Base-by-base conservation (phyloP, 2,888 invertebrate species). In the Tineola bisselliella region DNA sequence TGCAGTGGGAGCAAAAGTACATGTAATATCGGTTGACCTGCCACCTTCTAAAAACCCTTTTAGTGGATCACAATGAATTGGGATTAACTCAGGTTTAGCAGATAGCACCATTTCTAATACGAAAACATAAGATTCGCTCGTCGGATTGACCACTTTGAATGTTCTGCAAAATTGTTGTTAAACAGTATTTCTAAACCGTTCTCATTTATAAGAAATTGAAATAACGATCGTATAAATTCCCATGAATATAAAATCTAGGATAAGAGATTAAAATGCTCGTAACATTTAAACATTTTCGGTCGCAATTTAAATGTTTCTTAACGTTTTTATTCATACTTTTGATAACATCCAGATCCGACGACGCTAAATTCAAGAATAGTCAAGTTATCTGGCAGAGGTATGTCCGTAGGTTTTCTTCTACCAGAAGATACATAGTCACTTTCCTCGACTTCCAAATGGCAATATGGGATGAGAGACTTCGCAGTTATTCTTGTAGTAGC, bases 401-500 rank as follows among this genome's bases (percentile, higher is more conserved):
- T 58, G 8, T 79, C 78, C 8, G 75, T 74, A 2, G 68, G 63
- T 63, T 82, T 80, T 59, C 88, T 81, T 64, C 82, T 75, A 25
- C 83, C 79, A n/a, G 80, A 81, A 1, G 77, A 77, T 58, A 92
- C 70, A 71, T 92, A 91, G 74, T 91, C 90, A 59, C 89, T 91
- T 62, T 90, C 89, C 64, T 90, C 89, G 54, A 92, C 79, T 65
- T 92, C 91, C 67, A 93, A 90, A 71, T 93, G 92, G 67, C 90
- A 92, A 67, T 90, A 90, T 0, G 93, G 92, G 64, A 92, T 81
- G 60, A 91, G 68, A 63, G 92, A 90, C 66, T 88, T 88, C 0
- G 88, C 93, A 52, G 72, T 76, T 44, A 92, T 73, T 44, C 77
- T 74, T 38, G 89, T 89, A 19, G 77, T 66, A 60, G 89, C 74